phyloP scores from a whole-genome alignment of 2,113 vertebrate genomes.

The Podarcis raffonei region DNA sequence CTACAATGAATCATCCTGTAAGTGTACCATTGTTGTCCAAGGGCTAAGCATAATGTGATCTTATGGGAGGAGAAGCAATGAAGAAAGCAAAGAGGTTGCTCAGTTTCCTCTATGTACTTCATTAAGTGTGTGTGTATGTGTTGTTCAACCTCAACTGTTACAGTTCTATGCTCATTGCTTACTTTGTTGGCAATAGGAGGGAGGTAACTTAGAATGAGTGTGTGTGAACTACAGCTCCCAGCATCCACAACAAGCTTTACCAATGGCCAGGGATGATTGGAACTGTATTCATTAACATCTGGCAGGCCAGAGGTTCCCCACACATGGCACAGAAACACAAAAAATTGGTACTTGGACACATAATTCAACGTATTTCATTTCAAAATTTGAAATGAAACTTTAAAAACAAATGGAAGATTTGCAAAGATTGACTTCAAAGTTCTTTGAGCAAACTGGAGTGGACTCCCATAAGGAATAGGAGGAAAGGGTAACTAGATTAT shows the following conservation, averaged over 20 bases:
- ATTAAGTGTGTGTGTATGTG: accelerated
- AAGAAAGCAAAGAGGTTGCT: neutral
- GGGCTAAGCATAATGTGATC: neutral
- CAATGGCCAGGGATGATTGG: neutral
- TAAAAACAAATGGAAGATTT: too few species aligned
- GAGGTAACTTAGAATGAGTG: neutral
- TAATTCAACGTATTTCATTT: too few species aligned
- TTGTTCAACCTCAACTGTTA: accelerated
- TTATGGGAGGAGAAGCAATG: neutral
- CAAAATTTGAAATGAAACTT: too few species aligned
- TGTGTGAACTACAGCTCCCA: too few species aligned
- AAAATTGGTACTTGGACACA: neutral
- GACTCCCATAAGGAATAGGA: neutral
- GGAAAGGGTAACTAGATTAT: neutral
- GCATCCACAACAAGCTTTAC: too few species aligned
- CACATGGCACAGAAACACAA: too few species aligned
- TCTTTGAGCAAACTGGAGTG: neutral
- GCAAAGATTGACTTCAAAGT: neutral
- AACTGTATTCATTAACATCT: neutral
- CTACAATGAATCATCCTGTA: conserved; percentile 93
- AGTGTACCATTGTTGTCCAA: conserved; percentile 61
- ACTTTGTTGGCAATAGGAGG: neutral
- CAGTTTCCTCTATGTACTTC: neutral
- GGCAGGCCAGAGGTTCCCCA: too few species aligned
- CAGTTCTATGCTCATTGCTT: neutral